These are phyloP conservation scores for Gymnoscelis rufifasciata DNA, from an alignment of 2,888 invertebrate species.

Conservation along the genomic window DNA sequence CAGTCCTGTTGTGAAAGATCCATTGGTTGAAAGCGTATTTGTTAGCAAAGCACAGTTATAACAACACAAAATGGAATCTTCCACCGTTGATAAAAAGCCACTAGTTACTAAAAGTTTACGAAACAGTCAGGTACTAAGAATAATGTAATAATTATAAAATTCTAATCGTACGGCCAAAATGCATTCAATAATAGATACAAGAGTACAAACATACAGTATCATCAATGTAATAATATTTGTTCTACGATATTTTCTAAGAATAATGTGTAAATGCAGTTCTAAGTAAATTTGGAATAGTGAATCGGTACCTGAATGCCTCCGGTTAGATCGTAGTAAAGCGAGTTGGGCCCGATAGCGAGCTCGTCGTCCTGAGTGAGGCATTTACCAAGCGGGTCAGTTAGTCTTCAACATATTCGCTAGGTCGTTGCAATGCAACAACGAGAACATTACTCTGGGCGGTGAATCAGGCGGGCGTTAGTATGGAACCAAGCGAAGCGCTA, in stretches of 20 bases:
- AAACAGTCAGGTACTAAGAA: constrained; percentile 34
- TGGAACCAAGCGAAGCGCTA: constrained; percentile 50
- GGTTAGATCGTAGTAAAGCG: constrained; percentile 77
- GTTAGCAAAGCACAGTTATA: constrained; percentile 28
- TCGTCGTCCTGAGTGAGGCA: constrained; percentile 77
- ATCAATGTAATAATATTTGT: constrained; percentile 15
- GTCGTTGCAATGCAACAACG: constrained; percentile 60
- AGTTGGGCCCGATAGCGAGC: constrained; percentile 75
- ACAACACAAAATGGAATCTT: constrained; percentile 29
- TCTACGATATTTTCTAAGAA: constrained; percentile 28
- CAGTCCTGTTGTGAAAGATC: constrained; percentile 28
- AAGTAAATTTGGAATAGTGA: constrained; percentile 38
- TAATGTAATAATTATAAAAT: constrained; percentile 5
- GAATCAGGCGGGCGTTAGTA: constrained; percentile 40
- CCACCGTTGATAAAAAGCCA: constrained; percentile 20
- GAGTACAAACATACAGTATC: constrained; percentile 20
- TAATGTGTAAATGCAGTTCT: constrained; percentile 25
- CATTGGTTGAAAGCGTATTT: constrained; percentile 25
- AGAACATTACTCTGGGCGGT: constrained; percentile 57
- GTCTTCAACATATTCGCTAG: constrained; percentile 67
- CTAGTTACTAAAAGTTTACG: constrained; percentile 15
- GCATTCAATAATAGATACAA: constrained; percentile 35
- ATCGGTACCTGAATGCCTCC: constrained; percentile 77
- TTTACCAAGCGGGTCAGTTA: constrained; percentile 76
- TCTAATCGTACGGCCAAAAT: constrained; percentile 27